Conservation (phyloP, 2,888 invertebrate species). For the Mesorhabditis spiculigera region DNA sequence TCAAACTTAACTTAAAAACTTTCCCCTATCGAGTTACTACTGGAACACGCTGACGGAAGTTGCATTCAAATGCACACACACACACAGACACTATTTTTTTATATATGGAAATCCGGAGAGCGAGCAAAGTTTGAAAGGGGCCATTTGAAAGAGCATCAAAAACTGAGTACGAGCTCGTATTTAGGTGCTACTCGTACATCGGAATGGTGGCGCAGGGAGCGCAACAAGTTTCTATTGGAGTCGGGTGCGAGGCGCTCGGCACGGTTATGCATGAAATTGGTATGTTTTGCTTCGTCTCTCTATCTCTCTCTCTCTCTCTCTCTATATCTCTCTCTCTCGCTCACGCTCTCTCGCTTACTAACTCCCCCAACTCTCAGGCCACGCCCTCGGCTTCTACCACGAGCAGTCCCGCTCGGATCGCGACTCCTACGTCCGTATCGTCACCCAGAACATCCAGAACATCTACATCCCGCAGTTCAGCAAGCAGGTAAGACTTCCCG, state of each 20-base stretch:
- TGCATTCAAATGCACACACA: no score
- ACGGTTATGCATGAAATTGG: conserved; percentile 55
- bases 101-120: no score
- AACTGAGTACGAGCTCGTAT: neutral
- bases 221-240: conserved; percentile 51
- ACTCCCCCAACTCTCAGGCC: conserved; percentile 29
- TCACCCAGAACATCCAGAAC: conserved; percentile 38
- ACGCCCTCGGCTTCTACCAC: conserved; percentile 55
- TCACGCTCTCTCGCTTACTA: neutral
- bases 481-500: conserved; percentile 27
- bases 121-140: no score
- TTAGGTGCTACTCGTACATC: conserved; percentile 53
- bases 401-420: conserved; percentile 53
- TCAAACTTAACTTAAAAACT: no score
- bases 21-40: no score
- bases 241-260: conserved; percentile 48
- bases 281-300: conserved; percentile 10
- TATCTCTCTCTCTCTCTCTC: neutral
- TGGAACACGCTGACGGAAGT: no score
- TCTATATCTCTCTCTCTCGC: neutral
- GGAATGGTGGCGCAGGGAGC: conserved; percentile 32
- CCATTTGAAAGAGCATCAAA: no score
- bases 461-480: conserved; percentile 40
- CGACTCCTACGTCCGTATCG: conserved; percentile 44
- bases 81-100: no score